Evolutionary conservation across 2,113 vertebrate species (phyloP), one percentile per base, ranked within the genome.

Genomic region (Ciconia stormi): DNA sequence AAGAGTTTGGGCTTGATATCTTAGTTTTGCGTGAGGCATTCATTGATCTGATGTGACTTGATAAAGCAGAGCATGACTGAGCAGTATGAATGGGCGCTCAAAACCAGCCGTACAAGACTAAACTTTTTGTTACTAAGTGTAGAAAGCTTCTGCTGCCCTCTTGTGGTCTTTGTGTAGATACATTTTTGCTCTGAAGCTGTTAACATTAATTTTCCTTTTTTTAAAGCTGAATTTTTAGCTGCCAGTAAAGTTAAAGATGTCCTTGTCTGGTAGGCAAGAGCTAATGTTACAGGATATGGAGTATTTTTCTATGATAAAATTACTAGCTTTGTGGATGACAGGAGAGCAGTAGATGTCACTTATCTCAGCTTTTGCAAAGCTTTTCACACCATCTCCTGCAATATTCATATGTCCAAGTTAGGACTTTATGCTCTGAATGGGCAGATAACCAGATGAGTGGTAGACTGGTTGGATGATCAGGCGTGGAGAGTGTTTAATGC

Each of bases 21-120:
- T 62, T 27, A 17, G 44, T 58, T 73, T 22, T 40, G 38, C 34
- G 44, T 11, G 40, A 72, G 56, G 47, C 5, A 7, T 40, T 47
- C 3, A 5, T 46, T 49, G 50, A 30, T 25, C 9, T 32, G 62
- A 18, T 44, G 32, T 30, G 36, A 20, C 4, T 13, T 13, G 34
- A 14, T 9, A 4, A 38, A 79, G 19, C 30, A 29, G 59, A 55
- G 42, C 10, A 3, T 16, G 11, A 15, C 29, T 3, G 62, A 16
- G 69, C 29, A 3, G 34, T 5, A 11, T 7, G 65, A 58, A 55
- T 5, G 11, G 6, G 5, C 7, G 21, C 7, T 79, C 65, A 15
- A 34, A 61, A 8, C 11, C 17, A 18, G 4, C 18, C 3, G 0
- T 13, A 2, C n/a, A 1, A 17, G 10, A 3, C 7, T 4, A 0